Percentiles rank a stretch among this genome's conserved stretches.
Conservation (phyloP, 2,888 invertebrate species). For the Ditula angustiorana region DNA sequence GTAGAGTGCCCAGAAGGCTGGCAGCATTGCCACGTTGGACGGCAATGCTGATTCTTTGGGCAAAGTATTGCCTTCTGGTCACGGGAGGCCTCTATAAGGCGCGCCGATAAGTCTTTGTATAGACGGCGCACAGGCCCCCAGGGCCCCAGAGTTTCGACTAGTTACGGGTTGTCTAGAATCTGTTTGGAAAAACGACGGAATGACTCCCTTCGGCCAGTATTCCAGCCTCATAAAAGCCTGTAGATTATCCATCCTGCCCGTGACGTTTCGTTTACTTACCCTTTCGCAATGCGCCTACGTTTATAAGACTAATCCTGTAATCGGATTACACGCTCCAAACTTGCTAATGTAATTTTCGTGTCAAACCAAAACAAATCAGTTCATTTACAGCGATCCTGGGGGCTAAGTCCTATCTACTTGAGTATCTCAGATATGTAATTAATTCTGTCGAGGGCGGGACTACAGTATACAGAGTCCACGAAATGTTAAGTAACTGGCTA, state of each 20-base stretch:
- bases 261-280: conserved; percentile 20
- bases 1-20: too few relatives aligned
- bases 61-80: too few relatives aligned
- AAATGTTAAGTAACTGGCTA: not conserved
- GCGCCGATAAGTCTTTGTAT: too few relatives aligned
- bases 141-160: too few relatives aligned
- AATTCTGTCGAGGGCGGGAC: conserved; percentile 2
- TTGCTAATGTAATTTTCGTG: conserved; percentile 37
- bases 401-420: not conserved
- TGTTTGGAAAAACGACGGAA: too few relatives aligned
- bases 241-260: not conserved
- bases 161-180: too few relatives aligned
- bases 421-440: conserved; percentile 7
- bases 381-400: conserved; percentile 19
- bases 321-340: conserved; percentile 15
- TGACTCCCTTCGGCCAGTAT: too few relatives aligned
- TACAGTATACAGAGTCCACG: not conserved
- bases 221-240: too few relatives aligned
- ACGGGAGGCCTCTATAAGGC: too few relatives aligned
- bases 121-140: too few relatives aligned
- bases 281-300: not conserved
- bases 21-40: too few relatives aligned
- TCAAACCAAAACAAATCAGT: conserved; percentile 28
- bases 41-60: too few relatives aligned
- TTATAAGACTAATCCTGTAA: conserved; percentile 13